A percentile compares a stretch with the other conserved stretches of the same genome.
Conservation (phyloP, 2,113 vertebrate genomes). For the Promerops cafer region DNA sequence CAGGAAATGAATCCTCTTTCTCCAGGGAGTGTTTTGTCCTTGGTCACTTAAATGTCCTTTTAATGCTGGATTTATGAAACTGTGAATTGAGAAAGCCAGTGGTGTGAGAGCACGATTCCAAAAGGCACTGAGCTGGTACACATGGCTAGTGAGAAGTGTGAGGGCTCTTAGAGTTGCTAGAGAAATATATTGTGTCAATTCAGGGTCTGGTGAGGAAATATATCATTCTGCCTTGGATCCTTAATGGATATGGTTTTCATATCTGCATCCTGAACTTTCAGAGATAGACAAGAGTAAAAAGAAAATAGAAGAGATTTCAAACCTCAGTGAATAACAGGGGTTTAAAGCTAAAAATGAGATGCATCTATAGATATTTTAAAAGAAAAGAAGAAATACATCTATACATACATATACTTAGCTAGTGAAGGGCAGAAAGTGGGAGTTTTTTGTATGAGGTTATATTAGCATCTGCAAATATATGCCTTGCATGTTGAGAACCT, state of each 20-base stretch:
- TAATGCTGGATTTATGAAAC: not conserved
- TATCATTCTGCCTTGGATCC: not conserved
- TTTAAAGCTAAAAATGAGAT: not conserved
- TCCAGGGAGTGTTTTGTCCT: not conserved
- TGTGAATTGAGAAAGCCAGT: not conserved
- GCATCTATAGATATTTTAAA: not conserved
- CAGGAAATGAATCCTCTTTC: not conserved
- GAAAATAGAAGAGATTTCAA: not conserved
- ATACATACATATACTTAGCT: accelerated
- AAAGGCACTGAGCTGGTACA: not conserved
- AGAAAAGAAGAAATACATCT: accelerated
- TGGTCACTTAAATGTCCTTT: not conserved
- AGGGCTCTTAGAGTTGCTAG: not conserved
- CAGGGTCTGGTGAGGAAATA: not conserved
- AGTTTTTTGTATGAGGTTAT: not conserved
- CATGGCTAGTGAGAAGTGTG: not conserved
- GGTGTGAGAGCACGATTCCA: not conserved
- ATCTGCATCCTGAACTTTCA: not conserved
- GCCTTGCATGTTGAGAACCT: not conserved
- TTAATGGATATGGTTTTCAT: not conserved
- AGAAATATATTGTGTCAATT: not conserved
- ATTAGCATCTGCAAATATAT: not conserved
- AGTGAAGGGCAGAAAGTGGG: not conserved
- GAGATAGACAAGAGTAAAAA: not conserved
- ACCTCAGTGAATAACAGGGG: not conserved